Conservation (phyloP, 2,113 vertebrate species). For the Phocoena phocoena region DNA sequence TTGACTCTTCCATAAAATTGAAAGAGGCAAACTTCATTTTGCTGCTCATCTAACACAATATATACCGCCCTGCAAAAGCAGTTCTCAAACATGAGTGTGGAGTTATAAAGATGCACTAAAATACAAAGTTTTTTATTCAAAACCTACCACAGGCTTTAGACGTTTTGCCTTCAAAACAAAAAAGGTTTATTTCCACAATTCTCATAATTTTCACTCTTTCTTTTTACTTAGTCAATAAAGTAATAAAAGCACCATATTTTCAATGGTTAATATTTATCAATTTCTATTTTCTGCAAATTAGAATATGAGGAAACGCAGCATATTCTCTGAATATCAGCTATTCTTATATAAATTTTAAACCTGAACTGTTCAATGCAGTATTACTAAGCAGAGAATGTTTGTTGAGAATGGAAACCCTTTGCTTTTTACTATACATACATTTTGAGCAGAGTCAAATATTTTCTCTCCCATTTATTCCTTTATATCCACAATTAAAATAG, state of each 20-base stretch:
- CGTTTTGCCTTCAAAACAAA: neutral
- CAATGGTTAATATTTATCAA: neutral
- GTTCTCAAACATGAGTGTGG: neutral
- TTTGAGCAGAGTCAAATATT: conserved; percentile 19
- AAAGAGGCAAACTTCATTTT: conserved; percentile 18
- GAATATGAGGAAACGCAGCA: neutral
- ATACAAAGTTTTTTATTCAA: conserved; percentile 12
- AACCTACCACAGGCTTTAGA: neutral
- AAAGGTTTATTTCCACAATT: neutral
- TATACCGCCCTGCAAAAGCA: neutral
- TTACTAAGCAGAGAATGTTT: neutral
- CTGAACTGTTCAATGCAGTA: neutral
- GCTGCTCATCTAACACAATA: neutral
- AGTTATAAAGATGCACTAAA: neutral
- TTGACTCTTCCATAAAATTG: neutral
- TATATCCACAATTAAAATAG: conserved; percentile 7
- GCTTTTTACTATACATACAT: neutral
- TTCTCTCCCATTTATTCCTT: neutral
- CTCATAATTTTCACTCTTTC: neutral
- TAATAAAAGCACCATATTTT: neutral
- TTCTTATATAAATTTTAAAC: neutral
- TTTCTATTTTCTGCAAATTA: conserved; percentile 23
- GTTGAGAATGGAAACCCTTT: neutral
- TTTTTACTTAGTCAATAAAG: neutral
- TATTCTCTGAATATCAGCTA: neutral